phyloP scores from a whole-genome alignment of 2,797 vertebrate species.

The Mormyrops attenuatus region DNA sequence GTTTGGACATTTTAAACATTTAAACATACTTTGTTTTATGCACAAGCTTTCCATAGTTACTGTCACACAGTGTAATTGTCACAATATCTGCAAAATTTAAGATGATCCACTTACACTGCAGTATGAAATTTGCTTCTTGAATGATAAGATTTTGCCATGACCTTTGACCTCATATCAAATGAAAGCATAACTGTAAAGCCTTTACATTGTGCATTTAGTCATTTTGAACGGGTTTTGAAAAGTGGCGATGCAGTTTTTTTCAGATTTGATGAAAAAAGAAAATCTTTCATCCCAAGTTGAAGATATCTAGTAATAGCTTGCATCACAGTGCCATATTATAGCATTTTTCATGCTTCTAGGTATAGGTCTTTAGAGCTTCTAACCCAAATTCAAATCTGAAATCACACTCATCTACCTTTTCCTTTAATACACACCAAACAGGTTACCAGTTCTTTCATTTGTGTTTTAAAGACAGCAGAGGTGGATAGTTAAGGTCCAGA shows the following conservation, averaged over 20 bases:
- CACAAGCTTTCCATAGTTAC: neutral
- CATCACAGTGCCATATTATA: neutral
- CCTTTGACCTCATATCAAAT: neutral
- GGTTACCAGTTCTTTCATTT: constrained; percentile 7
- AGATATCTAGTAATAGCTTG: neutral
- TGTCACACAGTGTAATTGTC: neutral
- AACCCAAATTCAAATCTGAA: neutral
- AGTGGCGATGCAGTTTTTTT: neutral
- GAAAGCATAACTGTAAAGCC: neutral
- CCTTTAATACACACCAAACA: neutral
- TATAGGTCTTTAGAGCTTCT: neutral
- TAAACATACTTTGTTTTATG: neutral
- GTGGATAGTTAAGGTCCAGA: neutral
- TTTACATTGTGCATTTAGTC: neutral
- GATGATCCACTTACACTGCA: neutral
- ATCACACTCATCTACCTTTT: neutral
- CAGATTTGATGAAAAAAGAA: neutral
- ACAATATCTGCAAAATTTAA: neutral
- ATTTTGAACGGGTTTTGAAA: neutral
- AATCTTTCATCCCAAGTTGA: neutral
- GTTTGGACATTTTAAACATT: neutral
- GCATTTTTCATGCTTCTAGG: neutral
- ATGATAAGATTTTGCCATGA: neutral
- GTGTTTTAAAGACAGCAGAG: neutral
- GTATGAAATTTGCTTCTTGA: neutral